phyloP scores from a whole-genome alignment of 2,113 vertebrate genomes.

The Albula glossodonta region DNA sequence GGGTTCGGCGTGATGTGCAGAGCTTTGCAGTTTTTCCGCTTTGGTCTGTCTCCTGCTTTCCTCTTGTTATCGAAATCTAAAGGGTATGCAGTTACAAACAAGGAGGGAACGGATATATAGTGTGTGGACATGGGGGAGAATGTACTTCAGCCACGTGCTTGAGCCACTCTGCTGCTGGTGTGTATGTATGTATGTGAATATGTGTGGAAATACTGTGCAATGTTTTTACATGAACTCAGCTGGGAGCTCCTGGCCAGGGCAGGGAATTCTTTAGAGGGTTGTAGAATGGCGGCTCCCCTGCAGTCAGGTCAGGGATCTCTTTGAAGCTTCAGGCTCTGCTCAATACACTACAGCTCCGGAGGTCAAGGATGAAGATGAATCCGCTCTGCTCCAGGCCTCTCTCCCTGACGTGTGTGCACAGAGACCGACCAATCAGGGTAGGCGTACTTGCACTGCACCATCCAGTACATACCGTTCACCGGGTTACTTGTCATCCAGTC shows the following conservation, averaged over 20 bases:
- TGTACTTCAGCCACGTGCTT: background rate
- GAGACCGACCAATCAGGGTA: background rate
- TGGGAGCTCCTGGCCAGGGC: background rate
- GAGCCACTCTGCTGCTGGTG: background rate
- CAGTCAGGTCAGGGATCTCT: background rate
- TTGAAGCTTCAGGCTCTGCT: background rate
- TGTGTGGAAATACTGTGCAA: background rate
- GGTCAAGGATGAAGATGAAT: background rate
- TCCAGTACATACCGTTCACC: background rate
- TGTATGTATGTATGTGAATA: background rate
- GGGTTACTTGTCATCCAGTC: background rate
- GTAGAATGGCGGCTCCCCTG: background rate
- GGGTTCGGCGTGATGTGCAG: background rate
- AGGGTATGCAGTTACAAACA: background rate
- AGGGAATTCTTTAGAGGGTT: background rate
- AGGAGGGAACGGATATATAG: background rate
- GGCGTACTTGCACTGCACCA: background rate
- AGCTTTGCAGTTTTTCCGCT: background rate
- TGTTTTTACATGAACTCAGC: background rate
- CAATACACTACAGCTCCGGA: background rate
- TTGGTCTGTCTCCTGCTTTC: background rate
- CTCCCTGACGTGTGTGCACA: background rate
- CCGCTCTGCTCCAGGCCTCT: background rate
- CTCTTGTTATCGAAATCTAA: background rate
- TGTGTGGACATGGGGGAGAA: background rate